Evolutionary conservation across 1,140 invertebrate genomes (phyloP).

Genomic region (Listronotus oregonensis): DNA sequence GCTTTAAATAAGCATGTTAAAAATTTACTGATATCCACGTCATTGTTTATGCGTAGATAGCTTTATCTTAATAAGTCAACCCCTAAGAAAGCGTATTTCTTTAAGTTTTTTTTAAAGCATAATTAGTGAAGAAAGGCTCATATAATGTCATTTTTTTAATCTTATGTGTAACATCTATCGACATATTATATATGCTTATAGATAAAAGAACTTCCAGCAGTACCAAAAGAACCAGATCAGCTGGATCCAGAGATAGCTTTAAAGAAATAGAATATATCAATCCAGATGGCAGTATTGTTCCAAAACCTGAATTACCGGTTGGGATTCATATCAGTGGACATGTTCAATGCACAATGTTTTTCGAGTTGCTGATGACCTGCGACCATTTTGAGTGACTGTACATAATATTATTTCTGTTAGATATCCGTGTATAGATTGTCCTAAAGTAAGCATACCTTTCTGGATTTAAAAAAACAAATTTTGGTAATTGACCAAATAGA

Average conservation of each 20-base stretch:
- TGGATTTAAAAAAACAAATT: too few species aligned
- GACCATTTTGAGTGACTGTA: slow-evolving; percentile 60
- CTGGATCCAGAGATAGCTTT: slow-evolving; percentile 12
- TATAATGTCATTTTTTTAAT: too few species aligned
- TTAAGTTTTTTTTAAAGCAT: too few species aligned
- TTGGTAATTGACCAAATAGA: too few species aligned
- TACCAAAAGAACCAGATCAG: slow-evolving; percentile 4
- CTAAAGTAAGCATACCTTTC: slow-evolving; percentile 61
- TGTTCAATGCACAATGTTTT: slow-evolving; percentile 63
- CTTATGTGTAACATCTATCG: too few species aligned
- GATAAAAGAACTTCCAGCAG: slow-evolving; percentile 10
- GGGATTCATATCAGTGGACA: slow-evolving; percentile 62
- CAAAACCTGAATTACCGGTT: slow-evolving; percentile 48
- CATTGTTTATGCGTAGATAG: too few species aligned
- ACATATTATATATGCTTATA: too few species aligned
- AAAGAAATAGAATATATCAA: slow-evolving; percentile 46
- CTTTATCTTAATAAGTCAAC: too few species aligned
- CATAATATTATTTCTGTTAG: slow-evolving; percentile 60
- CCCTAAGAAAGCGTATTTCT: too few species aligned
- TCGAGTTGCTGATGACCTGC: slow-evolving; percentile 58
- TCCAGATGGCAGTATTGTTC: slow-evolving; percentile 50
- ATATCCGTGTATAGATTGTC: slow-evolving; percentile 64
- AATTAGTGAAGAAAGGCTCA: too few species aligned
- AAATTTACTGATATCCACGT: too few species aligned
- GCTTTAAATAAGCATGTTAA: too few species aligned